A percentile compares a stretch with the other conserved stretches of the same genome.
These are phyloP conservation scores for Melitaea athalia DNA, from an alignment of 2,888 invertebrate genomes.

Conservation along the genomic window DNA sequence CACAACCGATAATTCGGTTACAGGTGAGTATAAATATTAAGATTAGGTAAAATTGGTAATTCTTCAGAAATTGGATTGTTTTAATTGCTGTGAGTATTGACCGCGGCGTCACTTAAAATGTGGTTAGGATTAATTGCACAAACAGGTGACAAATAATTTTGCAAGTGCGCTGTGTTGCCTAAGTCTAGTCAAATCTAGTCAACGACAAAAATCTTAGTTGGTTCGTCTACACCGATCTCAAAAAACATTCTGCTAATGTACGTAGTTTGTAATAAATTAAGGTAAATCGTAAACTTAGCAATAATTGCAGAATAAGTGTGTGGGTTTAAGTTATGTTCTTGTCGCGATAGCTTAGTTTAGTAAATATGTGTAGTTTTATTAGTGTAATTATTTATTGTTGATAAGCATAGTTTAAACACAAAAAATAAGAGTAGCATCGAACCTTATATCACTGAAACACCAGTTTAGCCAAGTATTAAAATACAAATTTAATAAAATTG, in stretches of 20 bases:
- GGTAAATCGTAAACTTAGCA: slow-evolving; percentile 32
- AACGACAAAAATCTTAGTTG: slow-evolving; percentile 16
- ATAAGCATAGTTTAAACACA: slow-evolving; percentile 22
- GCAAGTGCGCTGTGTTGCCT: neutral
- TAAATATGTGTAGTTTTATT: slow-evolving; percentile 17
- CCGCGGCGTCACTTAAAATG: neutral
- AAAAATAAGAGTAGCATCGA: slow-evolving; percentile 9
- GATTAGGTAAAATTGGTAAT: neutral
- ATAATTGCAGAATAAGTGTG: slow-evolving; percentile 33
- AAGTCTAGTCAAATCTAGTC: slow-evolving; percentile 36
- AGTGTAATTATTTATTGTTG: slow-evolving; percentile 22
- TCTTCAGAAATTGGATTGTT: neutral
- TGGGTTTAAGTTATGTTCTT: slow-evolving; percentile 21
- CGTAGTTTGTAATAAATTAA: slow-evolving; percentile 7
- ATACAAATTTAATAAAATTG: slow-evolving; percentile 31
- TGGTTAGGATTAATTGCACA: slow-evolving; percentile 28
- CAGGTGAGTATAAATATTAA: neutral
- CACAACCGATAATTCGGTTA: neutral
- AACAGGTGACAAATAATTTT: slow-evolving; percentile 15
- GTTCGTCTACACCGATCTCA: slow-evolving; percentile 23
- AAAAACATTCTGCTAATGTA: slow-evolving; percentile 20
- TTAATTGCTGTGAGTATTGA: neutral
- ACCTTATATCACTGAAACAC: slow-evolving; percentile 22
- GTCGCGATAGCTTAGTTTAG: slow-evolving; percentile 25
- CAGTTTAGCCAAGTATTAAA: slow-evolving; percentile 24